Evolutionary conservation across 2,113 vertebrate genomes (phyloP).

Genomic region (Laticauda colubrina): DNA sequence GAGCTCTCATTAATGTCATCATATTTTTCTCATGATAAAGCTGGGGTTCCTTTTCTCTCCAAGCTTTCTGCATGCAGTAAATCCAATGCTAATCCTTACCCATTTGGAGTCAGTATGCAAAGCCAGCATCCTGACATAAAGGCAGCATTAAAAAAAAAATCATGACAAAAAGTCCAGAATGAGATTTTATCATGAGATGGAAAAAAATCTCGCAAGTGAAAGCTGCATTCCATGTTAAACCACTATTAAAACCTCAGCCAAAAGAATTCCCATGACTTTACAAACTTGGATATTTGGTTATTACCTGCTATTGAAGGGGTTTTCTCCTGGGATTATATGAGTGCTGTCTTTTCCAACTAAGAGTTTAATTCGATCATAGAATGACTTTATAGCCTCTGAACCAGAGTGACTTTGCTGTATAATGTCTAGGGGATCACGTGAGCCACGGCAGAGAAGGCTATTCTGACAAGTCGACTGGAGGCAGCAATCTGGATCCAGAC

Average conservation of each 20-base stretch:
- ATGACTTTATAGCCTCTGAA: conserved; percentile 83
- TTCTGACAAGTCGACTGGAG: conserved; percentile 94
- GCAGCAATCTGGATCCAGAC: conserved; percentile 98
- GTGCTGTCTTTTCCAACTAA: conserved; percentile 95
- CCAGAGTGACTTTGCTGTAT: conserved; percentile 87
- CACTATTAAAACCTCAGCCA: neutral
- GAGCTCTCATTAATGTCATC: neutral
- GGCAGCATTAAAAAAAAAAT: neutral
- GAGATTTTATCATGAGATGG: neutral
- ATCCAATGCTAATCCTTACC: neutral
- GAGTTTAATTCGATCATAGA: conserved; percentile 96
- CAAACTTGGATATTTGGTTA: neutral
- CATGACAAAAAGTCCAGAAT: neutral
- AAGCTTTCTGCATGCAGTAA: neutral
- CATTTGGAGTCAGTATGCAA: conserved; percentile 7
- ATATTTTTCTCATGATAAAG: conserved; percentile 7
- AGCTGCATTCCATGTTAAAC: neutral
- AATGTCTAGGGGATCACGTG: conserved; percentile 91
- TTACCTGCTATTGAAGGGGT: conserved; percentile 95
- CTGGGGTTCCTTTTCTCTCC: neutral
- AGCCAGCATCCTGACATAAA: neutral
- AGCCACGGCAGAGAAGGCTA: conserved; percentile 91
- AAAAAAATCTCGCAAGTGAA: neutral
- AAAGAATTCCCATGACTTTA: neutral
- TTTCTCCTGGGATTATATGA: conserved; percentile 94